phyloP scores from a whole-genome alignment of 2,797 vertebrate species.

The Tokudaia tokunoshimensis region DNA sequence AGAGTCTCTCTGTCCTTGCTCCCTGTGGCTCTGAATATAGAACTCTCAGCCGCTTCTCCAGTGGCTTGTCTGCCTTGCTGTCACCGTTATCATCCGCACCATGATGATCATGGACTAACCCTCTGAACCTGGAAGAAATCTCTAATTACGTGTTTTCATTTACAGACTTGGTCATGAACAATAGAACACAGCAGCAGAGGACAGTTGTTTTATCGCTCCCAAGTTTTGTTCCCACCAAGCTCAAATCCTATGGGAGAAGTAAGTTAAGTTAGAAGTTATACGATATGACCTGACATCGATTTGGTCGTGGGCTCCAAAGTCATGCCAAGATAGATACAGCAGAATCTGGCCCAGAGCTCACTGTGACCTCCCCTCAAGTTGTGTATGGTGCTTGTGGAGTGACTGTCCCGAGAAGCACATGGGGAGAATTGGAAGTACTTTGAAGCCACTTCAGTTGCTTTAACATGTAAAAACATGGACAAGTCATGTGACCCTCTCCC shows the following conservation, averaged over 20 bases:
- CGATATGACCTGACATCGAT: not conserved
- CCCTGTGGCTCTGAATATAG: not conserved
- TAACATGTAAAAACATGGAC: not conserved
- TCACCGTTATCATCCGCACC: not conserved
- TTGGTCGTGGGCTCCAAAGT: not conserved
- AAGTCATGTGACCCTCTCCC: not conserved
- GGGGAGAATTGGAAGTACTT: not conserved
- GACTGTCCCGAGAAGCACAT: not conserved
- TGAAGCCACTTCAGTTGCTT: not conserved
- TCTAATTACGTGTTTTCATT: not conserved
- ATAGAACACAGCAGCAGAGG: not conserved
- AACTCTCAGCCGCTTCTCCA: not conserved
- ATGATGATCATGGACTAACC: not conserved
- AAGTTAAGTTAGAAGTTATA: not conserved
- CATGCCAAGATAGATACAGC: not conserved
- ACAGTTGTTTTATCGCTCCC: not conserved
- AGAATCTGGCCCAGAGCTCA: not conserved
- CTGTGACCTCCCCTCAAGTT: not conserved
- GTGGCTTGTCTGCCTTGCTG: not conserved
- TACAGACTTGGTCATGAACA: not conserved
- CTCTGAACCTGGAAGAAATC: not conserved
- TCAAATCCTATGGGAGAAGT: not conserved
- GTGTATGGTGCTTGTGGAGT: fast-evolving
- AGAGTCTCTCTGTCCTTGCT: not conserved
- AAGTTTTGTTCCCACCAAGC: not conserved